phyloP scores from a whole-genome alignment of 2,113 vertebrate genomes.

The Sapayoa aenigma region DNA sequence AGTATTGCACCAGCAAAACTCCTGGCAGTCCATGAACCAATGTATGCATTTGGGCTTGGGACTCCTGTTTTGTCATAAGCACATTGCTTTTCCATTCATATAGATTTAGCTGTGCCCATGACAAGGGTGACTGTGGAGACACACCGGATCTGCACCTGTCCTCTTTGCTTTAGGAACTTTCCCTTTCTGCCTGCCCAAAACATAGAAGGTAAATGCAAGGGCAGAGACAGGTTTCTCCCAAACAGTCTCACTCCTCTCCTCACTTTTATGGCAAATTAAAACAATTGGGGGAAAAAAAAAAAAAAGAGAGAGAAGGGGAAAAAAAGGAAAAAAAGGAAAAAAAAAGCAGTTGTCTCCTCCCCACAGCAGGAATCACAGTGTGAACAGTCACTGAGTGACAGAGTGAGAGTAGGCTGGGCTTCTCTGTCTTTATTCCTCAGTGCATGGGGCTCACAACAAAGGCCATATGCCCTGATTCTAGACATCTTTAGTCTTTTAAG shows the following conservation, averaged over 20 bases:
- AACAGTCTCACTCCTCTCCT: neutral
- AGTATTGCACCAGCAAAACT: neutral
- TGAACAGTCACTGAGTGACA: conserved; percentile 23
- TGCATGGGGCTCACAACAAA: conserved; percentile 36
- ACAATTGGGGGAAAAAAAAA: neutral
- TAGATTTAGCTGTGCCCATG: neutral
- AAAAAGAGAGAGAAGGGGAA: fast-evolving
- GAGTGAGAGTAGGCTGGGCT: conserved; percentile 27
- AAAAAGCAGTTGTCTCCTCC: conserved; percentile 37
- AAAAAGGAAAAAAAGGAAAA: no score
- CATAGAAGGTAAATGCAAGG: neutral
- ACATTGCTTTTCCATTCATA: neutral
- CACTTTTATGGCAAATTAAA: neutral
- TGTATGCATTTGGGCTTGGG: neutral
- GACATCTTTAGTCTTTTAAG: conserved; percentile 22
- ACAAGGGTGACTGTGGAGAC: neutral
- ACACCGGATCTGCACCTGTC: no score
- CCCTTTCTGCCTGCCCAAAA: neutral
- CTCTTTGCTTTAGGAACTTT: neutral
- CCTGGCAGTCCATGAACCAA: neutral
- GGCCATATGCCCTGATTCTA: conserved; percentile 29
- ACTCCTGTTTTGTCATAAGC: neutral
- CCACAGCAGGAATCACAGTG: conserved; percentile 7
- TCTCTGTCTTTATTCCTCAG: neutral
- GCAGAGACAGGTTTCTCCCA: neutral